These are phyloP conservation scores for Tetramorium simillimum DNA, from an alignment of 1,140 invertebrate genomes.

Conservation along the genomic window DNA sequence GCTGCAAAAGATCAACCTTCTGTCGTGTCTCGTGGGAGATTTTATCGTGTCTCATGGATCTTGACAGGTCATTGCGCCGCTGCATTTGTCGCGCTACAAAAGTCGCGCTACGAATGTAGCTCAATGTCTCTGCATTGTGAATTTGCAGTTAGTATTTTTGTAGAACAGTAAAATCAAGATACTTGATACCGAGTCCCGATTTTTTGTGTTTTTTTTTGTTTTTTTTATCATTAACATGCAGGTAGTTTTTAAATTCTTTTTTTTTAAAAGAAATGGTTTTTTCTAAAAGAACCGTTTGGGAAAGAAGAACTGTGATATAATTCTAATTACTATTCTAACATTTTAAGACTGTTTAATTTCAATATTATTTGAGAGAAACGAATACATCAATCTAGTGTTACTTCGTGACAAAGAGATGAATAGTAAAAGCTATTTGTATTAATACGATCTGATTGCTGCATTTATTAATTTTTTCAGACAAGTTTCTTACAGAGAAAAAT, in stretches of 20 bases:
- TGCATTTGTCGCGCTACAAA: too few relatives aligned
- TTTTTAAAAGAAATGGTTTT: background rate
- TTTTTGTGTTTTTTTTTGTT: background rate
- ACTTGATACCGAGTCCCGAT: background rate
- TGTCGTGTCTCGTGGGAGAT: too few relatives aligned
- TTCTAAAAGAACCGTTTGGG: too few relatives aligned
- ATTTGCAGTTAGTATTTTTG: background rate
- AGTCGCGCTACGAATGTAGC: too few relatives aligned
- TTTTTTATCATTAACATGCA: background rate
- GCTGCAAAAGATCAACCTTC: too few relatives aligned
- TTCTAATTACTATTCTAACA: background rate
- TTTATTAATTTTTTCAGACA: constrained; percentile 3
- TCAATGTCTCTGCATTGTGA: too few relatives aligned
- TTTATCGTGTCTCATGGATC: too few relatives aligned
- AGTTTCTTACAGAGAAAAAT: background rate
- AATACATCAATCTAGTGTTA: background rate
- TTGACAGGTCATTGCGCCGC: too few relatives aligned
- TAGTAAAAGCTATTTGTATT: background rate
- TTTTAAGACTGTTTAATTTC: background rate
- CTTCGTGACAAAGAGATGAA: background rate
- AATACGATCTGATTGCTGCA: background rate
- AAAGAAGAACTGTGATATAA: background rate
- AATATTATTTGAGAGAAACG: background rate
- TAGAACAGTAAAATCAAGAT: background rate
- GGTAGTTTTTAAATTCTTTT: background rate